These are phyloP conservation scores for Euplagia quadripunctaria DNA, from an alignment of 2,888 invertebrate genomes.

Conservation along the genomic window DNA sequence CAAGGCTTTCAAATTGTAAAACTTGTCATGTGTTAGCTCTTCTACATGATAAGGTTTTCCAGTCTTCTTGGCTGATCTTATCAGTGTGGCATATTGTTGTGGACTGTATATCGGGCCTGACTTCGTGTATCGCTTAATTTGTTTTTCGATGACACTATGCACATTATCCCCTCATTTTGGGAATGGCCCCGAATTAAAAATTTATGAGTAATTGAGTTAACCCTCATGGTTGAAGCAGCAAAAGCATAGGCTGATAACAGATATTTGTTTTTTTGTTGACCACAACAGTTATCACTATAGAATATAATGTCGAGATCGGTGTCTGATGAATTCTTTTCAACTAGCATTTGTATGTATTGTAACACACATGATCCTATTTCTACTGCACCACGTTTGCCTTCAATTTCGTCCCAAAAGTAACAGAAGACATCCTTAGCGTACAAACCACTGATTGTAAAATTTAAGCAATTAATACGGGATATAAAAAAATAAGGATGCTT, in stretches of 20 bases:
- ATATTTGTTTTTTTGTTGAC: too few species aligned
- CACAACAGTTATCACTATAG: too few species aligned
- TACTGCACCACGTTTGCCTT: background rate
- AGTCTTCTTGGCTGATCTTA: too few species aligned
- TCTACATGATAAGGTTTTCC: too few species aligned
- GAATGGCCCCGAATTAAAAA: background rate
- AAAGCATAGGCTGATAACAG: too few species aligned
- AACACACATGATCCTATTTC: background rate
- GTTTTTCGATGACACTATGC: constrained; percentile 56
- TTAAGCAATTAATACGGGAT: background rate
- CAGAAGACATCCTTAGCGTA: too few species aligned
- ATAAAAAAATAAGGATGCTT: background rate
- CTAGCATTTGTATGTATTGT: too few species aligned
- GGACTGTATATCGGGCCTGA: constrained; percentile 49
- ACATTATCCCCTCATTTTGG: constrained; percentile 23
- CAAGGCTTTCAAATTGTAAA: constrained; percentile 11
- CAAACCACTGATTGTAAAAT: background rate
- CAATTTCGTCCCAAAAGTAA: background rate
- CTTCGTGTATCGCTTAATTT: constrained; percentile 49
- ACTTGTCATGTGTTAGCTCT: background rate
- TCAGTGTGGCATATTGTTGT: constrained; percentile 22
- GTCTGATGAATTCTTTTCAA: too few species aligned
- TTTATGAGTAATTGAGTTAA: too few species aligned
- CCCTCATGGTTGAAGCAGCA: too few species aligned
- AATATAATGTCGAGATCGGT: too few species aligned